These are phyloP conservation scores for Panthera tigris DNA, from an alignment of 2,113 vertebrate species.

Conservation along the genomic window DNA sequence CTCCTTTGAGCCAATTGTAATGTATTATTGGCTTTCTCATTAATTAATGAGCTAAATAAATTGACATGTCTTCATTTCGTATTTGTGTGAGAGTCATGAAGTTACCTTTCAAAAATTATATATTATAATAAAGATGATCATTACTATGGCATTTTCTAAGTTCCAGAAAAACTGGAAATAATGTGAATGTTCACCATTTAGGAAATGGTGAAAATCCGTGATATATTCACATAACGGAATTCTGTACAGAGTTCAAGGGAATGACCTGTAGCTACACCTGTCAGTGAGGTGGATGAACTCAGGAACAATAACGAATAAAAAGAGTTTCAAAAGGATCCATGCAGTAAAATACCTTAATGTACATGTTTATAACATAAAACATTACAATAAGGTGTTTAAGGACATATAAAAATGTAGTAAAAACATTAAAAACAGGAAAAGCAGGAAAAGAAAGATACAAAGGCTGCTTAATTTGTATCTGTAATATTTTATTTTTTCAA, in stretches of 20 bases:
- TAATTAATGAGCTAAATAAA: background rate
- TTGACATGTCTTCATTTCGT: background rate
- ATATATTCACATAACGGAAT: background rate
- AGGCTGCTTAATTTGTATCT: background rate
- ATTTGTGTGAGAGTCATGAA: background rate
- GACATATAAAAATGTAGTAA: background rate
- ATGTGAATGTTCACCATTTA: background rate
- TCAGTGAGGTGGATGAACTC: background rate
- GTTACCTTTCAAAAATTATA: background rate
- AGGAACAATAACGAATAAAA: too few relatives aligned
- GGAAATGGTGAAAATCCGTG: background rate
- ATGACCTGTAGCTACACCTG: background rate
- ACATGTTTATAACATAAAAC: background rate
- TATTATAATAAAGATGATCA: background rate
- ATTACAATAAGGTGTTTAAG: background rate
- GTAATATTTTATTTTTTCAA: background rate
- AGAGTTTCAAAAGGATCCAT: background rate
- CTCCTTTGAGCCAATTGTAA: background rate
- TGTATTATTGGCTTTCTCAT: background rate
- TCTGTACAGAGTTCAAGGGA: background rate
- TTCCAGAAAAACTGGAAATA: background rate
- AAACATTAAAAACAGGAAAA: background rate
- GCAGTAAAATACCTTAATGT: background rate
- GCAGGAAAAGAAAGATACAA: background rate
- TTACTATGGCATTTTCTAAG: background rate